Evolutionary conservation across 1,140 invertebrate genomes (phyloP).

Genomic region (Drosophila saltans): DNA sequence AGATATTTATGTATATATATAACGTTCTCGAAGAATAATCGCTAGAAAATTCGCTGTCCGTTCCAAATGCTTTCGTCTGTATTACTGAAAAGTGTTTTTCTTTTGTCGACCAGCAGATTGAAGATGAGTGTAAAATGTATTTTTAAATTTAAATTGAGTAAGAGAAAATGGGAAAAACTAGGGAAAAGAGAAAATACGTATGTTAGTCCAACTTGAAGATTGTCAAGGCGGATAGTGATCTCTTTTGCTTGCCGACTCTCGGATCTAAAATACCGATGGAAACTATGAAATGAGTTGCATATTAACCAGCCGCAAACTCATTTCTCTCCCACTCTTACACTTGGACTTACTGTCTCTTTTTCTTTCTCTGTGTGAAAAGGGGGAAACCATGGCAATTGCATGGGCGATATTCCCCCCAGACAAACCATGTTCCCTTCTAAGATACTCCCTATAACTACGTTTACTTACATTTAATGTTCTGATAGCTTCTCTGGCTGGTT

Average conservation of each 20-base stretch:
- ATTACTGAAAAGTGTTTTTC: constrained; percentile 56
- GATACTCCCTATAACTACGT: neutral
- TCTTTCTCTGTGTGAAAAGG: neutral
- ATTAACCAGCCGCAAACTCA: neutral
- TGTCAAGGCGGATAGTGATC: neutral
- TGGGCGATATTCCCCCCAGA: constrained; percentile 14
- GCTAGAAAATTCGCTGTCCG: constrained; percentile 32
- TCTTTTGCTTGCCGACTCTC: neutral
- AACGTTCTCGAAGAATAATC: neutral
- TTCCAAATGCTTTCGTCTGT: constrained; percentile 48
- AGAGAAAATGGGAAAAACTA: constrained; percentile 28
- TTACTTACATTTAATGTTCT: constrained; percentile 71
- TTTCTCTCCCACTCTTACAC: neutral
- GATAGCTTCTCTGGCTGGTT: constrained; percentile 52
- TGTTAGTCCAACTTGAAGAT: neutral
- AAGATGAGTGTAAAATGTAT: constrained; percentile 65
- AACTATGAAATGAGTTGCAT: too few relatives aligned
- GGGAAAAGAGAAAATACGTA: constrained; percentile 27
- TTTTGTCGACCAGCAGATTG: constrained; percentile 15
- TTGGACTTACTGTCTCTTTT: neutral
- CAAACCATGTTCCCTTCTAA: neutral
- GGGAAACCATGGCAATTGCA: constrained; percentile 48
- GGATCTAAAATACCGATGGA: neutral
- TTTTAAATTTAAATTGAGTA: constrained; percentile 56
- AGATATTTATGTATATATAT: constrained; percentile 16